Percentiles rank a stretch among this genome's conserved stretches.
These are phyloP conservation scores for Acestrorhynchus altus DNA, from an alignment of 2,797 vertebrate species.

Conservation along the genomic window DNA sequence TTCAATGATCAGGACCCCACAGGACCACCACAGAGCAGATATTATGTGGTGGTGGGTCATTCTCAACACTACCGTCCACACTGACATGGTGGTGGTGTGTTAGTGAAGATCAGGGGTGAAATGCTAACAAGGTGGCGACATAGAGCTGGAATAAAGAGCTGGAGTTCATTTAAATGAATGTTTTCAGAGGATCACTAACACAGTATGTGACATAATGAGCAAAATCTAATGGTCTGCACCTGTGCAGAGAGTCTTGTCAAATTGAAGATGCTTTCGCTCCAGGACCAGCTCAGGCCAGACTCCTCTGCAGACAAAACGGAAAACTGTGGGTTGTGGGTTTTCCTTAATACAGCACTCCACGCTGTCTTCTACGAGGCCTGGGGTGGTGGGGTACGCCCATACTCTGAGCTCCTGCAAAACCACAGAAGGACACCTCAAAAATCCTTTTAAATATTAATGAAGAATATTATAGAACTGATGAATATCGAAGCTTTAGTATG, in stretches of 20 bases:
- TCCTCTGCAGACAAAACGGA: slow-evolving; percentile 85
- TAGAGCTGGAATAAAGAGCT: no score
- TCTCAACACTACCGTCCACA: no score
- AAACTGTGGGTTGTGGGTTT: slow-evolving; percentile 81
- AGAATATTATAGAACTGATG: no score
- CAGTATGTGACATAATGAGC: not conserved
- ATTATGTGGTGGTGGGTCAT: no score
- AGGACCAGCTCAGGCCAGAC: slow-evolving; percentile 83
- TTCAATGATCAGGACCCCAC: no score
- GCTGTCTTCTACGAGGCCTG: slow-evolving; percentile 80
- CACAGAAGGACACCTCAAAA: not conserved
- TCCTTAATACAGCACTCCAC: slow-evolving; percentile 83
- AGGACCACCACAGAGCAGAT: no score
- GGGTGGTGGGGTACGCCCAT: slow-evolving; percentile 87
- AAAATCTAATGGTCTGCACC: slow-evolving; percentile 68
- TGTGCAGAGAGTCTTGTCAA: slow-evolving; percentile 84
- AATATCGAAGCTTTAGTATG: no score
- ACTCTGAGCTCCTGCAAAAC: slow-evolving; percentile 78
- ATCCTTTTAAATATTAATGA: no score
- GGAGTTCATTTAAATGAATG: no score
- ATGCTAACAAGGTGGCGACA: no score
- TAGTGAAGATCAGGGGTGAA: no score
- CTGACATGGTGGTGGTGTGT: no score
- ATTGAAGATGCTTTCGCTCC: slow-evolving; percentile 82
- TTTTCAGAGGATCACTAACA: not conserved